Evolutionary conservation across 2,888 invertebrate genomes (phyloP).

Genomic region (Portevinia maculata): DNA sequence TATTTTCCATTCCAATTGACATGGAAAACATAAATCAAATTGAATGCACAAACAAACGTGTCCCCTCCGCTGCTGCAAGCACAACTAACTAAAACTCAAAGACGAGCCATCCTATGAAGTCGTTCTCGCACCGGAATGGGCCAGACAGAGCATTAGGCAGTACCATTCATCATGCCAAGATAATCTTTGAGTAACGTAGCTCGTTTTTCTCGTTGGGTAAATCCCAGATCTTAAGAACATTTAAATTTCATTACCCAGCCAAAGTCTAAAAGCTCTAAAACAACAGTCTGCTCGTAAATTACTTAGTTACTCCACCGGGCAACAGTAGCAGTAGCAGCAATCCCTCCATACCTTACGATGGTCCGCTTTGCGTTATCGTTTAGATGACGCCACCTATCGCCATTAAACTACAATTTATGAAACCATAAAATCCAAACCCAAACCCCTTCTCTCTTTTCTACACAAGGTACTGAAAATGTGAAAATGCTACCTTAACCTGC

Average conservation of each 20-base stretch:
- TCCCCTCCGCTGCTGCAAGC: background rate
- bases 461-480: background rate
- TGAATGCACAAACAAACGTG: background rate
- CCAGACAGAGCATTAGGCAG: background rate
- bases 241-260: conserved; percentile 64
- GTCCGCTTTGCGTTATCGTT: conserved; percentile 57
- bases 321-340: conserved; percentile 18
- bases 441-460: conserved; percentile 19
- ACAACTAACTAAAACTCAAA: conserved; percentile 15
- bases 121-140: background rate
- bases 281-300: conserved; percentile 71
- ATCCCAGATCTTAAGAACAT: conserved; percentile 62
- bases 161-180: conserved; percentile 54
- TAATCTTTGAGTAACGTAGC: conserved; percentile 47
- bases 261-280: conserved; percentile 39
- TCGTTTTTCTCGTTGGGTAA: conserved; percentile 57
- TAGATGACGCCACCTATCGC: conserved; percentile 58
- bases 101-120: conserved; percentile 15
- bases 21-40: conserved; percentile 25
- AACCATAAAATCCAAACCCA: conserved; percentile 45
- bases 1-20: conserved; percentile 2
- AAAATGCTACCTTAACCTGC: conserved; percentile 16
- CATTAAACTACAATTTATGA: conserved; percentile 64
- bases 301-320: conserved; percentile 25
- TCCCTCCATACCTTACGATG: background rate